A percentile compares a stretch with the other conserved stretches of the same genome.
Evolutionary conservation across 1,140 invertebrate genomes (phyloP).

Genomic region (Drosophila nigromelanica): DNA sequence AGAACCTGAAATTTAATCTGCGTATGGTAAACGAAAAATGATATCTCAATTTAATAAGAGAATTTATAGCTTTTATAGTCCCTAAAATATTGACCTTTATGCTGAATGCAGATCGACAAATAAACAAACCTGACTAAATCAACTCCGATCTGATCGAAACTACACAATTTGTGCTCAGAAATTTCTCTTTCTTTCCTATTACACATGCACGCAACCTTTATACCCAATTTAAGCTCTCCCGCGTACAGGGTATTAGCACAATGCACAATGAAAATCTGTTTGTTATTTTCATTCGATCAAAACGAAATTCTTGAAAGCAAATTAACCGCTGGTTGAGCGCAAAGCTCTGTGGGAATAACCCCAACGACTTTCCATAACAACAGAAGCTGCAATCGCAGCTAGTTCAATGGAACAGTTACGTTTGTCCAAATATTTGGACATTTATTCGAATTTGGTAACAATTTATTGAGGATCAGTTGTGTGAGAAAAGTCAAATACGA

Average conservation of each 20-base stretch:
- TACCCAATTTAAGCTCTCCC: not conserved
- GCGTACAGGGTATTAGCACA: not conserved
- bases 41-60: too few relatives aligned
- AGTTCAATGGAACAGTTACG: slow-evolving; percentile 28
- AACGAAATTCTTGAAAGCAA: slow-evolving; percentile 40
- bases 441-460: slow-evolving; percentile 60
- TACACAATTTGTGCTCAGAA: too few relatives aligned
- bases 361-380: slow-evolving; percentile 70
- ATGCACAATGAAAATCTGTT: slow-evolving; percentile 61
- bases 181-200: not conserved
- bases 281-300: slow-evolving; percentile 47
- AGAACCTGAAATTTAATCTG: too few relatives aligned
- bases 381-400: slow-evolving; percentile 53
- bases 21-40: too few relatives aligned
- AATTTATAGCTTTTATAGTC: too few relatives aligned
- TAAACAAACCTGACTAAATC: too few relatives aligned
- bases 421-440: slow-evolving; percentile 77
- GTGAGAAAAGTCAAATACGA: slow-evolving; percentile 33
- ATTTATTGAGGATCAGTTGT: slow-evolving; percentile 53
- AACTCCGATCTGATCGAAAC: too few relatives aligned
- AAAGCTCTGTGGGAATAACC: slow-evolving; percentile 74
- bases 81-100: too few relatives aligned
- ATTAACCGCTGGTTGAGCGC: slow-evolving; percentile 14
- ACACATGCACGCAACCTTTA: not conserved
- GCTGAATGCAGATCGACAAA: too few relatives aligned